Evolutionary conservation across 2,797 vertebrate genomes (phyloP).

Genomic region (Pempheris klunzingeri): DNA sequence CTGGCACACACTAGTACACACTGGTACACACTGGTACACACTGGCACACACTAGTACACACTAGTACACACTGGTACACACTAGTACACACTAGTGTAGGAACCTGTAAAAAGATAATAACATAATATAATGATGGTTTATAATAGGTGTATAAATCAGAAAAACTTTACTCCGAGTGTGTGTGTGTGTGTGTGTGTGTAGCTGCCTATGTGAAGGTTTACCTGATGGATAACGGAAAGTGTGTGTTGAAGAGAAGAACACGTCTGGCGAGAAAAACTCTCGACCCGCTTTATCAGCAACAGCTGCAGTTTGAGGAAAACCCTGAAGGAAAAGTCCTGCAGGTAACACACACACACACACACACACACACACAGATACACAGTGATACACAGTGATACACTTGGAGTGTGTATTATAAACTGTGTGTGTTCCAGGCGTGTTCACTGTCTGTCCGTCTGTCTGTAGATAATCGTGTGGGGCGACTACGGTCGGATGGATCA

Average conservation of each 20-base stretch:
- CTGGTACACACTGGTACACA: too few species aligned
- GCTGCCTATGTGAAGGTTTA: constrained; percentile 99
- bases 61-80: too few species aligned
- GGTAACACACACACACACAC: constrained; percentile 47
- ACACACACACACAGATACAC: not conserved
- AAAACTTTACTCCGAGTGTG: too few species aligned
- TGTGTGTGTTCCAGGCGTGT: too few species aligned
- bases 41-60: too few species aligned
- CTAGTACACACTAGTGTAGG: too few species aligned
- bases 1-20: too few species aligned
- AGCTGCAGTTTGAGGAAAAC: constrained; percentile 96
- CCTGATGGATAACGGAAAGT: constrained; percentile 97
- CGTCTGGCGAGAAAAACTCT: constrained; percentile 96
- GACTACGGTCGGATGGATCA: constrained; percentile 99
- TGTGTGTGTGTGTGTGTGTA: constrained; percentile 63
- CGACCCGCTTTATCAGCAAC: constrained; percentile 97
- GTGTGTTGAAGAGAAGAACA: constrained; percentile 97
- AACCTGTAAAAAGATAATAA: too few species aligned
- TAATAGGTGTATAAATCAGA: too few species aligned
- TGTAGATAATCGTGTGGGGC: constrained; percentile 97
- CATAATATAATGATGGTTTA: too few species aligned
- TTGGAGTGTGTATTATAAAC: too few species aligned
- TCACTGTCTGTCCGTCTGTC: not conserved
- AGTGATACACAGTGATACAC: too few species aligned
- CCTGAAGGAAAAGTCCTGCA: constrained; percentile 93